phyloP scores from a whole-genome alignment of 2,797 vertebrate species.

The Myotis pilosus region DNA sequence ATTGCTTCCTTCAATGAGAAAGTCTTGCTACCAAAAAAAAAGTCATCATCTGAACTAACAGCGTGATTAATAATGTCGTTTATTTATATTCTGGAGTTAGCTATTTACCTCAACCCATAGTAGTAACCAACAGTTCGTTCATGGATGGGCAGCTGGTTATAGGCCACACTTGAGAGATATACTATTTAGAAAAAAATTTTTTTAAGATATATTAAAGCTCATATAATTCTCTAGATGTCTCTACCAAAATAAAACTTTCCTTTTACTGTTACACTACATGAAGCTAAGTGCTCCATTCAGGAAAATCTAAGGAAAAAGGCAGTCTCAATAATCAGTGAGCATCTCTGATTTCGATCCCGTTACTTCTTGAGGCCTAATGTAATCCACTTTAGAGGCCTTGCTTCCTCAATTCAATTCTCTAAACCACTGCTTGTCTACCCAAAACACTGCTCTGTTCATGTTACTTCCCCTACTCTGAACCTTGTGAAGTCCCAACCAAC shows the following conservation, averaged over 20 bases:
- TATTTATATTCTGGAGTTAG: neutral
- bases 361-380: neutral
- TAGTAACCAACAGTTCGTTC: neutral
- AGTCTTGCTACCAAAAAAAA: neutral
- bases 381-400: neutral
- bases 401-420: neutral
- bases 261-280: slow-evolving; percentile 13
- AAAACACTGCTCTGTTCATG: neutral
- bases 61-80: neutral
- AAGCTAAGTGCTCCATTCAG: neutral
- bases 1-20: neutral
- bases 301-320: slow-evolving; percentile 1
- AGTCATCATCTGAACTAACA: neutral
- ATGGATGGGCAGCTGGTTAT: neutral
- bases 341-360: neutral
- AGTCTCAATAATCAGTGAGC: neutral
- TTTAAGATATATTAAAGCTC: neutral
- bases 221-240: neutral
- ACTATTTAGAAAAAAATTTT: neutral
- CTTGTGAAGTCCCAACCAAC: neutral
- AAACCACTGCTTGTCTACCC: neutral
- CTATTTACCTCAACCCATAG: neutral
- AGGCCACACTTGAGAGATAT: neutral
- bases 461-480: neutral
- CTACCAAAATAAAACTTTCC: neutral